These are phyloP conservation scores for Drosophila pallidifrons DNA, from an alignment of 1,140 invertebrate species.

Conservation along the genomic window DNA sequence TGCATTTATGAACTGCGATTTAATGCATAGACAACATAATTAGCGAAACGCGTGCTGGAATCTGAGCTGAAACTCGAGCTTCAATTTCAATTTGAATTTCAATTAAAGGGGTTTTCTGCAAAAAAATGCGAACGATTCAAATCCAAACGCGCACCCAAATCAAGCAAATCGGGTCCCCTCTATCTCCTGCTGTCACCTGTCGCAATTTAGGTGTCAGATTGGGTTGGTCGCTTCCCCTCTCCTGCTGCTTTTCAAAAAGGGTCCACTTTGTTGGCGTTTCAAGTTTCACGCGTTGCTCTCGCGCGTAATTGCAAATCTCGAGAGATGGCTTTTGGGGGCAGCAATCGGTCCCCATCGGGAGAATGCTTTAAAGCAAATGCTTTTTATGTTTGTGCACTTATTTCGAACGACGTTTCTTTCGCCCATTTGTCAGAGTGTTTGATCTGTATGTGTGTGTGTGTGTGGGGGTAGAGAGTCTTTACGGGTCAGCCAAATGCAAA, in stretches of 20 bases:
- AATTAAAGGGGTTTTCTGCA: conserved; percentile 49
- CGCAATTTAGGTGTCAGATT: conserved; percentile 51
- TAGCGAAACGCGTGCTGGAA: conserved; percentile 41
- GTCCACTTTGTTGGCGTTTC: conserved; percentile 36
- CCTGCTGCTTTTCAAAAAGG: conserved; percentile 16
- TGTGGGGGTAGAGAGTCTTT: background rate
- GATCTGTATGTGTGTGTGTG: conserved; percentile 43
- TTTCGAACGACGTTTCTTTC: conserved; percentile 53
- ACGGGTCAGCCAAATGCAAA: conserved; percentile 41
- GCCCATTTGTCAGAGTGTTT: conserved; percentile 56
- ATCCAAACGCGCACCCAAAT: conserved; percentile 54
- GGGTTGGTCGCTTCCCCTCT: conserved; percentile 6
- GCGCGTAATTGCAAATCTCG: conserved; percentile 39
- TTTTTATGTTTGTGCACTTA: conserved; percentile 67
- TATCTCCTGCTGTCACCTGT: conserved; percentile 64
- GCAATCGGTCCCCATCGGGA: background rate
- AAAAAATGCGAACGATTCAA: conserved; percentile 45
- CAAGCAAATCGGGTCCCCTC: conserved; percentile 51
- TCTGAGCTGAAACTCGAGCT: conserved; percentile 4
- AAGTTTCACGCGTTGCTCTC: conserved; percentile 21
- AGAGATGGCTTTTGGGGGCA: conserved; percentile 14
- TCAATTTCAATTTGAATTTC: conserved; percentile 62
- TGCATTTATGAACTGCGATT: conserved; percentile 42
- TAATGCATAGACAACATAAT: conserved; percentile 72
- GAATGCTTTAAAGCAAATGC: conserved; percentile 36